Evolutionary conservation across 2,888 invertebrate genomes (phyloP), one percentile per base, ranked within the genome.

Genomic region (Phorcus lineatus): DNA sequence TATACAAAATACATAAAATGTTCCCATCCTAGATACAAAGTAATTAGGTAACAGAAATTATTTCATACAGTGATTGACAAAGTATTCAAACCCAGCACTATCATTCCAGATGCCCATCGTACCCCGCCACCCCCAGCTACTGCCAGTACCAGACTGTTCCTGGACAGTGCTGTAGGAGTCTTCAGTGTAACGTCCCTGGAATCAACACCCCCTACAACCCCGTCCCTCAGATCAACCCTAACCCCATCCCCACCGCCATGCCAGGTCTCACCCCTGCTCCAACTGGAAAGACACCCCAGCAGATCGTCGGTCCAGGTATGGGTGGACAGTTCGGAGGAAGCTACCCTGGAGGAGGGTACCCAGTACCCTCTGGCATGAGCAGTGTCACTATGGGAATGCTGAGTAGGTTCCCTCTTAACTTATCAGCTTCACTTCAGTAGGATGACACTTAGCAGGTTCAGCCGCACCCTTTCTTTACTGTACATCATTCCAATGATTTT

Each of bases 151-250:
- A 83, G 66, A 83, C 78, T 2, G 84, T 88, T 19, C 88, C 89
- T 17, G 89, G 89, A 19, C 86, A 88, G 84, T 90, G 89, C 83
- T 90, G 89, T 74, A 84, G 85, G 53, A 81, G 85, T 22, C 79
- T 89, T 47, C 82, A 75, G 74, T 89, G 89, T 80, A 86, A 87
- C 81, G 86, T 87, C 52, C 88, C 89, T 28, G 84, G 83, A 53
- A 80, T 84, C n/a, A 88, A 88, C 53, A 84, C 81, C 79, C 83
- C 81, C 80, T 89, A 89, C 81, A 85, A 83, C 74, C 89, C 89
- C 0, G 76, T 83, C 1, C 88, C 89, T n/a, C 86, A 86, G 81
- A 82, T 89, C 28, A 80, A 83, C 31, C 87, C 88, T 31, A 86
- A 85, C 57, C 87, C 86, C 17, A 82, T 86, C 24, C 88, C 89